Percentiles rank a stretch among this genome's conserved stretches.
Evolutionary conservation across 1,140 invertebrate genomes (phyloP).

Genomic region (Tribolium castaneum): DNA sequence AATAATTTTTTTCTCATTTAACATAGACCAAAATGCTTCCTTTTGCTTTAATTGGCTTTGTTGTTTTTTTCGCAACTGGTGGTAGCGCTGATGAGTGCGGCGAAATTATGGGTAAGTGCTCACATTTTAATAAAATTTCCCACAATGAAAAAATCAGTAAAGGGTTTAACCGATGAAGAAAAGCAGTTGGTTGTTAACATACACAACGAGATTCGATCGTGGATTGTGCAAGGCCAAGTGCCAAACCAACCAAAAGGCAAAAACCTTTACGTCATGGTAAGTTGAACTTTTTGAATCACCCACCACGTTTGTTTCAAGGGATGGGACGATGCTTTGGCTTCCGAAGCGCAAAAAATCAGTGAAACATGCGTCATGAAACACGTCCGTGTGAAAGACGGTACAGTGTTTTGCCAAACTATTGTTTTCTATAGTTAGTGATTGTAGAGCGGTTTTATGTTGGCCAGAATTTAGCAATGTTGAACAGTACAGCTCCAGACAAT

Average conservation of each 20-base stretch:
- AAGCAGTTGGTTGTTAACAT: conserved; percentile 55
- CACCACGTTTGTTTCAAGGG: background rate
- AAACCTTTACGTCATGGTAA: conserved; percentile 51
- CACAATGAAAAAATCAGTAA: background rate
- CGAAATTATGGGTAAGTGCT: background rate
- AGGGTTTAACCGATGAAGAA: conserved; percentile 35
- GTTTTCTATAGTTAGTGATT: background rate
- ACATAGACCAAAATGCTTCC: background rate
- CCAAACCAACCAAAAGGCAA: conserved; percentile 52
- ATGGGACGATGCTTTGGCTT: background rate
- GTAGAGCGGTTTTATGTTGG: conserved; percentile 15
- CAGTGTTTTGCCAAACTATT: background rate
- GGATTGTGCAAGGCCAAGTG: conserved; percentile 50
- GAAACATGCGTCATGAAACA: conserved; percentile 49
- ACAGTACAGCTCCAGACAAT: background rate
- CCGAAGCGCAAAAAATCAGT: conserved; percentile 51
- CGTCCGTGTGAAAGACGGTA: conserved; percentile 48
- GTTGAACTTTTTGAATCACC: background rate
- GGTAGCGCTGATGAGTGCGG: background rate
- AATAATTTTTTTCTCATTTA: background rate
- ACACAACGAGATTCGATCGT: conserved; percentile 55
- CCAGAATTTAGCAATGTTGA: conserved; percentile 3
- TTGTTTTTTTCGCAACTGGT: background rate
- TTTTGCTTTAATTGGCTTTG: background rate
- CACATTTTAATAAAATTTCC: background rate